Percentiles rank a stretch among this genome's conserved stretches.
Conservation (phyloP, 2,888 invertebrate species). For the Zaprionus obscuricornis region DNA sequence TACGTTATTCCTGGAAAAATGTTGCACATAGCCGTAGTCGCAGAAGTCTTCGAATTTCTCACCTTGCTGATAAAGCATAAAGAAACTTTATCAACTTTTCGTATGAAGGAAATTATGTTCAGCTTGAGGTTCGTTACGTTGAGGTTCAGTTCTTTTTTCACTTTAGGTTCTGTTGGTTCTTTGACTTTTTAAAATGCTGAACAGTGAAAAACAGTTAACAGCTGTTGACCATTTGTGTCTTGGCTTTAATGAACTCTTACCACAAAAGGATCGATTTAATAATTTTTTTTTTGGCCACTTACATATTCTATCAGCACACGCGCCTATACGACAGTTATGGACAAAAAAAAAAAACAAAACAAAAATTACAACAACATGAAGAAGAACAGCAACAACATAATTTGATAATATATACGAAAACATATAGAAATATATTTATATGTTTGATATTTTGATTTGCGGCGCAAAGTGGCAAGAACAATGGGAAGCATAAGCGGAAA, state of each 20-base stretch:
- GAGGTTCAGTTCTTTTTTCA: no score
- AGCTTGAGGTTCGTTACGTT: slow-evolving; percentile 33
- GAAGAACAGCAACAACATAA: no score
- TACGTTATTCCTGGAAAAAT: slow-evolving; percentile 58
- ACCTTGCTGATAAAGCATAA: slow-evolving; percentile 59
- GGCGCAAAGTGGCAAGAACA: slow-evolving; percentile 79
- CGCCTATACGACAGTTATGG: slow-evolving; percentile 33
- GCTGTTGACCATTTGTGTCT: slow-evolving; percentile 68
- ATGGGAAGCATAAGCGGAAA: slow-evolving; percentile 68
- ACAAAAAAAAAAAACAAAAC: slow-evolving; percentile 13
- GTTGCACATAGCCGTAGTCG: slow-evolving; percentile 26
- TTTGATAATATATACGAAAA: slow-evolving; percentile 8
- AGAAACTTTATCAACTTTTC: slow-evolving; percentile 1
- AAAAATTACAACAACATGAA: no score
- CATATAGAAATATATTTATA: slow-evolving; percentile 25
- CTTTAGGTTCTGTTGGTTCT: no score
- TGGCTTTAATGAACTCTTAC: slow-evolving; percentile 51
- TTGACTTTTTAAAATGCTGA: slow-evolving; percentile 7
- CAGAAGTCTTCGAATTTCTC: slow-evolving; percentile 14
- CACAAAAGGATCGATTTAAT: slow-evolving; percentile 62
- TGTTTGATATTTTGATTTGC: slow-evolving; percentile 63
- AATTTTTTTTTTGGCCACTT: slow-evolving; percentile 58
- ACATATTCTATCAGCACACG: slow-evolving; percentile 63
- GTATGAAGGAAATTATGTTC: slow-evolving; percentile 22
- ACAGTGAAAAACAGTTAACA: slow-evolving; percentile 42